A percentile compares a stretch with the other conserved stretches of the same genome.
Conservation (phyloP, 2,888 invertebrate genomes). For the Serrognathus titanus region DNA sequence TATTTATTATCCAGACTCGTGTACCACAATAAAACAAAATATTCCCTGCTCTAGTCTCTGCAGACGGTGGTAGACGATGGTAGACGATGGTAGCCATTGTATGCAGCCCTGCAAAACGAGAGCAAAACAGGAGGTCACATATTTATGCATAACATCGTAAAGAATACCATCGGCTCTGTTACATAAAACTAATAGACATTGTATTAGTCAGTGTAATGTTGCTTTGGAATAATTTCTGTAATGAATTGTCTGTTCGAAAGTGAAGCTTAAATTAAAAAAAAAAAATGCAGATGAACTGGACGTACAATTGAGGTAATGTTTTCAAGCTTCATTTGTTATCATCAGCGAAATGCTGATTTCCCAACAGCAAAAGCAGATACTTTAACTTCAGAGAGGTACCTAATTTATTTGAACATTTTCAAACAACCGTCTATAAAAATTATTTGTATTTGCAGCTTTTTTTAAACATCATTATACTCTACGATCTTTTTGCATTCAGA, state of each 20-base stretch:
- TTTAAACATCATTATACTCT: no score
- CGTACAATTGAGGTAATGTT: no score
- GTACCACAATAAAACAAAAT: constrained; percentile 38
- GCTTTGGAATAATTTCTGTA: background rate
- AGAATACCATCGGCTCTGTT: background rate
- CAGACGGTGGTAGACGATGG: constrained; percentile 22
- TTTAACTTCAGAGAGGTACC: no score
- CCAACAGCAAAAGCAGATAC: no score
- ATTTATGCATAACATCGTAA: constrained; percentile 10
- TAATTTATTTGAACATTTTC: no score
- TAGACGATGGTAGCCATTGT: constrained; percentile 16
- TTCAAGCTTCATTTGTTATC: no score
- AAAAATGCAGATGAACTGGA: no score
- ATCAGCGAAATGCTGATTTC: no score
- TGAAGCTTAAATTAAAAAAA: background rate
- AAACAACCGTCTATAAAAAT: no score
- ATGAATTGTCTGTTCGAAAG: background rate
- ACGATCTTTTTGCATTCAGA: no score
- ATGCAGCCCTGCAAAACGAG: constrained; percentile 11
- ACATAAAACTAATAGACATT: constrained; percentile 2
- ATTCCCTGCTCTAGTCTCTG: constrained; percentile 14
- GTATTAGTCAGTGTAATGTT: background rate
- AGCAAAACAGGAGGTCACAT: background rate
- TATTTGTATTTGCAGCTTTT: no score
- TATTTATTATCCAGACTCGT: constrained; percentile 40